phyloP scores from a whole-genome alignment of 2,797 vertebrate species.

The Artibeus jamaicensis region DNA sequence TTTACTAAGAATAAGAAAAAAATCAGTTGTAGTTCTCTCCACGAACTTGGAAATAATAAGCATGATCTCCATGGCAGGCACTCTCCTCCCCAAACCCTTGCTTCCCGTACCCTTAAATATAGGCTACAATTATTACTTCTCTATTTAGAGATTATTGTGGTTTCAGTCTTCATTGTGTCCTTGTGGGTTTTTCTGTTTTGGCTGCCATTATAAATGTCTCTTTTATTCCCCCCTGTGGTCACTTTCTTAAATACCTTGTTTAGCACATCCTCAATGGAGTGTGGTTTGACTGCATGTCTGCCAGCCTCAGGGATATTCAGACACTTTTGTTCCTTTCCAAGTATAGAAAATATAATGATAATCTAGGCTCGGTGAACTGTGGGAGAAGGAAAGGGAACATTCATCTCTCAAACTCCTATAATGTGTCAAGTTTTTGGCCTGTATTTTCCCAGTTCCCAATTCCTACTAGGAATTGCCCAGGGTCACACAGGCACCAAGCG shows the following conservation, averaged over 20 bases:
- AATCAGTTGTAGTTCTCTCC: slow-evolving; percentile 52
- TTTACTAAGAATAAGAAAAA: slow-evolving; percentile 18
- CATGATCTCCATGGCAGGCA: not conserved
- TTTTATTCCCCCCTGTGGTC: slow-evolving; percentile 70
- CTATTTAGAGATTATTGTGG: slow-evolving; percentile 79
- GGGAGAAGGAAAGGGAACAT: not conserved
- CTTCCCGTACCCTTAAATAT: slow-evolving; percentile 51
- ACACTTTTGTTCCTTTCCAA: slow-evolving; percentile 15
- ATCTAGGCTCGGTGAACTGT: not conserved
- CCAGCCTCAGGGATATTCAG: not conserved
- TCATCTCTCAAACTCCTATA: not conserved
- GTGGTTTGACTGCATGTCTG: not conserved
- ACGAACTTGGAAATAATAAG: slow-evolving; percentile 37
- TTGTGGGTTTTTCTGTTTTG: slow-evolving; percentile 77
- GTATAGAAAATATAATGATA: not conserved
- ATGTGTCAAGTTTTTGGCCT: not conserved
- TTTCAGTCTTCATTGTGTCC: slow-evolving; percentile 80
- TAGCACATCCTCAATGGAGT: not conserved
- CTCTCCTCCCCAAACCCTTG: not conserved
- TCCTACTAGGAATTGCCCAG: not conserved
- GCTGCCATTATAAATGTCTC: slow-evolving; percentile 74
- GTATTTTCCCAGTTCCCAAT: not conserved
- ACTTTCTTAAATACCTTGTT: slow-evolving; percentile 74
- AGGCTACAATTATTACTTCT: slow-evolving; percentile 75
- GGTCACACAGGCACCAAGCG: not conserved